Percentiles rank a stretch among this genome's conserved stretches.
phyloP scores from a whole-genome alignment of 2,113 vertebrate species.

The Microtus ochrogaster region DNA sequence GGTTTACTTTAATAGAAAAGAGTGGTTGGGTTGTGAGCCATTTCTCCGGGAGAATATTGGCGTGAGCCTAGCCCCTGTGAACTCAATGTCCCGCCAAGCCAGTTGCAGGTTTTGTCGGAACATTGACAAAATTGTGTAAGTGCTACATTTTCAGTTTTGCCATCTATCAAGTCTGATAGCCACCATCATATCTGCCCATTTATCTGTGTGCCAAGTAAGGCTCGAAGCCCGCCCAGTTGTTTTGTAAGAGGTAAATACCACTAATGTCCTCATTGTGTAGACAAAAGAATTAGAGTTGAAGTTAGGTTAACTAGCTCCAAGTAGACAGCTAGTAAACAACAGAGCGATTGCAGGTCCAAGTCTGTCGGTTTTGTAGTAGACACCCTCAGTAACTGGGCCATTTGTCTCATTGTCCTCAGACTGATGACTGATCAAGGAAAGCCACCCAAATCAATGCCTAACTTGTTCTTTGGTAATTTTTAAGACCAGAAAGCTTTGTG shows the following conservation, averaged over 20 bases:
- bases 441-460: neutral
- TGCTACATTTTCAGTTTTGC: neutral
- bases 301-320: neutral
- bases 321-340: constrained; percentile 18
- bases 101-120: neutral
- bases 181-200: neutral
- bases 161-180: neutral
- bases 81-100: constrained; percentile 19
- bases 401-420: neutral
- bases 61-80: neutral
- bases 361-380: neutral
- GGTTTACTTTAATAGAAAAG: constrained; percentile 67
- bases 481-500: neutral
- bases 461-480: neutral
- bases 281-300: constrained; percentile 34
- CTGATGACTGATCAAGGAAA: neutral
- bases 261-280: neutral
- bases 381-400: neutral
- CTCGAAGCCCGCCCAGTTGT: neutral
- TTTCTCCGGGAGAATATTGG: constrained; percentile 59
- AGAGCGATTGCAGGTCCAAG: neutral
- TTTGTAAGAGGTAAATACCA: neutral
- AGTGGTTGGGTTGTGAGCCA: constrained; percentile 54
- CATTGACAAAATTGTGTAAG: neutral
- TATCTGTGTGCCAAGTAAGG: neutral